Percentiles rank a stretch among this genome's conserved stretches.
These are phyloP conservation scores for Melanerpes formicivorus DNA, from an alignment of 2,113 vertebrate species.

Conservation along the genomic window DNA sequence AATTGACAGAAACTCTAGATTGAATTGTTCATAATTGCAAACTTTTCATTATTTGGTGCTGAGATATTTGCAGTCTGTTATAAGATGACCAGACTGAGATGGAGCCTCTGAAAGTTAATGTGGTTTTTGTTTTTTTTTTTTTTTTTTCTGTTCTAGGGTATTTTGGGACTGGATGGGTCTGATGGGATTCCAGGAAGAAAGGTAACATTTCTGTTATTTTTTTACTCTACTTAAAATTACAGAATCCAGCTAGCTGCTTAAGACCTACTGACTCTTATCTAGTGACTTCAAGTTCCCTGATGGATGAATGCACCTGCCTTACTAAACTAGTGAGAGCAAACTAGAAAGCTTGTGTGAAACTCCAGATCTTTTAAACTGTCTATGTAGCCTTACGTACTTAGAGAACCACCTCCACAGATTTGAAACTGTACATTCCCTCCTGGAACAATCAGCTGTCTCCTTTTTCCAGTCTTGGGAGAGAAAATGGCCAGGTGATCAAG, in stretches of 20 bases:
- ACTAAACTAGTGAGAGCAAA: background rate
- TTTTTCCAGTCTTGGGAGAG: background rate
- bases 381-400: background rate
- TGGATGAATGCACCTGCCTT: background rate
- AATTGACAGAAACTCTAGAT: background rate
- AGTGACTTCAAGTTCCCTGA: background rate
- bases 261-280: background rate
- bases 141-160: constrained; percentile 79
- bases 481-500: background rate
- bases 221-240: background rate
- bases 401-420: background rate
- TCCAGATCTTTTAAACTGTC: background rate
- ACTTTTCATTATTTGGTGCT: background rate
- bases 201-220: constrained; percentile 70
- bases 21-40: background rate
- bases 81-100: background rate
- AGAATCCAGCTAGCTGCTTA: background rate
- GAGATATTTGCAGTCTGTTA: background rate
- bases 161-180: constrained; percentile 82
- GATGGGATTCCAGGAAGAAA: constrained; percentile 79
- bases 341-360: background rate
- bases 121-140: background rate
- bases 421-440: background rate
- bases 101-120: background rate
- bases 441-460: background rate